Percentiles rank a stretch among this genome's conserved stretches.
Evolutionary conservation across 2,888 invertebrate species (phyloP).

Genomic region (Ditula angustiorana): DNA sequence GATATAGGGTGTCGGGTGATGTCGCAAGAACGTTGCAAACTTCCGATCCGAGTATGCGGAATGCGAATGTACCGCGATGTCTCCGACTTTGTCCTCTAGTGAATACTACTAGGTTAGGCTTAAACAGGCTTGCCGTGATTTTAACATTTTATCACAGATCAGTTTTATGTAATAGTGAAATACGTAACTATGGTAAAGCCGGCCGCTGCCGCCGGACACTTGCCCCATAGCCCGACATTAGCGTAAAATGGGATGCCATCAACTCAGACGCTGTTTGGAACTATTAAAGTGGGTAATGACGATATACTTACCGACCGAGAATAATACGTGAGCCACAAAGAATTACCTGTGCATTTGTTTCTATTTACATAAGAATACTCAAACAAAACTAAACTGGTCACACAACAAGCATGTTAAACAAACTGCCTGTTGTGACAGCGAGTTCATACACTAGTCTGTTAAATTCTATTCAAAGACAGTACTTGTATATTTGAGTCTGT

Average conservation of each 20-base stretch:
- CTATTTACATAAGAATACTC: conserved; percentile 11
- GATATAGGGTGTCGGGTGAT: too few relatives aligned
- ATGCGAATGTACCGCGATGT: too few relatives aligned
- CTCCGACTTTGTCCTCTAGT: too few relatives aligned
- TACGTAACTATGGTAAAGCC: too few relatives aligned
- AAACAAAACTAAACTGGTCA: background rate
- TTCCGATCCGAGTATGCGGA: too few relatives aligned
- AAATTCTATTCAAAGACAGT: too few relatives aligned
- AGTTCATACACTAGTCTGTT: background rate
- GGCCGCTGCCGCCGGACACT: background rate
- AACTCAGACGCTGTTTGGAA: conserved; percentile 9
- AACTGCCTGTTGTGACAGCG: background rate
- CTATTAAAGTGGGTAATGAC: background rate
- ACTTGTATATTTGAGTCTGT: too few relatives aligned
- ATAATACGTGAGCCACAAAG: background rate
- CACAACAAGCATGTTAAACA: background rate
- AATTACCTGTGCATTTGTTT: conserved; percentile 7
- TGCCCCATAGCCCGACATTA: conserved; percentile 3
- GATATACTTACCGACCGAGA: conserved; percentile 2
- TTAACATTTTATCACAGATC: too few relatives aligned
- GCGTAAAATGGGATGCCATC: conserved; percentile 22
- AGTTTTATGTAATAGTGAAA: too few relatives aligned
- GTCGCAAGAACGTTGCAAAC: too few relatives aligned
- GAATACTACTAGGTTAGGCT: too few relatives aligned
- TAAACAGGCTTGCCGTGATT: too few relatives aligned